Evolutionary conservation across 2,888 invertebrate species (phyloP).

Genomic region (Blastobasis lacticolella): DNA sequence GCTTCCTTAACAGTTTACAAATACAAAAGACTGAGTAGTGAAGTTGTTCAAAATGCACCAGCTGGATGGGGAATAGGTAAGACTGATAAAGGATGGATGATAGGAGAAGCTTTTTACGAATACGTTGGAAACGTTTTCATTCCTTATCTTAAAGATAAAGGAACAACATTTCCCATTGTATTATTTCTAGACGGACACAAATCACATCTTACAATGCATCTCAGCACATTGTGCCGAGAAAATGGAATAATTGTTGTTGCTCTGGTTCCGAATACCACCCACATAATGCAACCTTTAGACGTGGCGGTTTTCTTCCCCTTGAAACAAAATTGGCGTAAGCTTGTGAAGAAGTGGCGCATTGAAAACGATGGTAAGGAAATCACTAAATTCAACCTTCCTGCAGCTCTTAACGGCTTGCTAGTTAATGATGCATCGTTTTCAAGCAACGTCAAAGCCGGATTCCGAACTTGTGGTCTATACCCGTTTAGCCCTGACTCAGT

Average conservation of each 20-base stretch:
- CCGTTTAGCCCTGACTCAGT: slow-evolving; percentile 16
- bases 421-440: slow-evolving; percentile 9
- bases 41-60: slow-evolving; percentile 11
- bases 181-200: background rate
- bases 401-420: slow-evolving; percentile 12
- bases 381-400: slow-evolving; percentile 14
- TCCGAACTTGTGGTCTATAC: slow-evolving; percentile 15
- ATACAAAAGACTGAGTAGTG: slow-evolving; percentile 4
- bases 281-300: slow-evolving; percentile 13
- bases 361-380: slow-evolving; percentile 18
- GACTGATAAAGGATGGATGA: slow-evolving; percentile 50
- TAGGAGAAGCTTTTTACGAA: slow-evolving; percentile 13
- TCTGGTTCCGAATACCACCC: slow-evolving; percentile 16
- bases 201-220: background rate
- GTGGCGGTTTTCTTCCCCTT: slow-evolving; percentile 11
- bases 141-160: background rate
- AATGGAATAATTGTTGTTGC: slow-evolving; percentile 16
- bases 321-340: slow-evolving; percentile 10
- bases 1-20: slow-evolving; percentile 15
- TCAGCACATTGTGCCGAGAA: slow-evolving; percentile 11
- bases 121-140: slow-evolving; percentile 3
- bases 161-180: background rate
- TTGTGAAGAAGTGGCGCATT: slow-evolving; percentile 14
- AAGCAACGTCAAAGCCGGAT: slow-evolving; percentile 14
- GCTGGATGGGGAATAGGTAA: slow-evolving; percentile 33